phyloP scores from a whole-genome alignment of 2,888 invertebrate species.

The Troides helena region DNA sequence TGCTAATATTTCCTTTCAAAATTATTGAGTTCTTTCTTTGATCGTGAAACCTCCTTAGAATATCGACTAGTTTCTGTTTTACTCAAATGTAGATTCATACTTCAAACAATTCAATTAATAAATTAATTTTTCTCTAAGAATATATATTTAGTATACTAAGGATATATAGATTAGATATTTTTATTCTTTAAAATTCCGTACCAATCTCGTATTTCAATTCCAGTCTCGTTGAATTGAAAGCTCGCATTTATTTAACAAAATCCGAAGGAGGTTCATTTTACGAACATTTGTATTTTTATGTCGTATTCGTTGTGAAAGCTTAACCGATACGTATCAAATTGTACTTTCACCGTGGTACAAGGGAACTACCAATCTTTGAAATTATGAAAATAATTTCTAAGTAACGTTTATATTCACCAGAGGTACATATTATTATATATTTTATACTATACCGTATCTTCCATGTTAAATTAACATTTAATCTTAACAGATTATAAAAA shows the following conservation, averaged over 20 bases:
- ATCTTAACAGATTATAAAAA: too few species aligned
- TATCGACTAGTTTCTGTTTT: background rate
- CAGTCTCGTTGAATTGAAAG: constrained; percentile 20
- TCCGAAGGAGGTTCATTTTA: constrained; percentile 6
- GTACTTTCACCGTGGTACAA: too few species aligned
- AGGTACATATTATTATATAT: too few species aligned
- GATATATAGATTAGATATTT: background rate
- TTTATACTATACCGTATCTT: too few species aligned
- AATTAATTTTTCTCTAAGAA: background rate
- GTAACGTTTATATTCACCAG: too few species aligned
- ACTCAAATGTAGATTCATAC: background rate
- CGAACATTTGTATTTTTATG: constrained; percentile 20
- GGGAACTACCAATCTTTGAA: too few species aligned
- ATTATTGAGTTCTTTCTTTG: background rate
- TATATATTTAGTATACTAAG: too few species aligned
- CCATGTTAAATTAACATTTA: too few species aligned
- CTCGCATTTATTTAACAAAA: constrained; percentile 19
- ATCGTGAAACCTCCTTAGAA: background rate
- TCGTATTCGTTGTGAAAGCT: constrained; percentile 11
- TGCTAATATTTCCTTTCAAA: too few species aligned
- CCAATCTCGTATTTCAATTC: constrained; percentile 10
- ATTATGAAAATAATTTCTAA: too few species aligned
- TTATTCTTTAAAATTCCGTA: background rate
- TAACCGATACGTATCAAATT: constrained; percentile 7
- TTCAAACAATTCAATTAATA: background rate